Percentiles rank a stretch among this genome's conserved stretches.
These are phyloP conservation scores for Brachionus manjavacas DNA, from an alignment of 1,140 invertebrate genomes.

Conservation along the genomic window DNA sequence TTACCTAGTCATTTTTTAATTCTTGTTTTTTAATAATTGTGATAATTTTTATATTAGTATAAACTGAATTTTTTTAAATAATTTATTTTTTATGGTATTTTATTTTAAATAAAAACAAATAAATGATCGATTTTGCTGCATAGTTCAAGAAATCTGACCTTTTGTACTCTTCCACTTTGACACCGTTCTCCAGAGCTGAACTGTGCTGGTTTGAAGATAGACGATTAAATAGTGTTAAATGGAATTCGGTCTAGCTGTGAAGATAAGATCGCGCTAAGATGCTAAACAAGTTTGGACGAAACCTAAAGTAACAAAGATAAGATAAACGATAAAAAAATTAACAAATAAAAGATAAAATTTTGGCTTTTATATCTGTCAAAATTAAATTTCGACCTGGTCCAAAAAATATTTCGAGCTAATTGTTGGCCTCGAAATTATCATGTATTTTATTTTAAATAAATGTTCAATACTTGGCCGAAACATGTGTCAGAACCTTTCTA, in stretches of 20 bases:
- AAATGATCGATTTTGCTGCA: too few relatives aligned
- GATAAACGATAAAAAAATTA: neutral
- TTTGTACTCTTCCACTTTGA: neutral
- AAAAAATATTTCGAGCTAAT: neutral
- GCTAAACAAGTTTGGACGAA: neutral
- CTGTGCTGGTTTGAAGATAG: neutral
- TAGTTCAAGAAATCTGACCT: neutral
- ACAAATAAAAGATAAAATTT: neutral
- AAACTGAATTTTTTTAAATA: too few relatives aligned
- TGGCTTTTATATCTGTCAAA: neutral
- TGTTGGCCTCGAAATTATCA: neutral
- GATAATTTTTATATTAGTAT: too few relatives aligned
- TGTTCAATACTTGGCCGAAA: neutral
- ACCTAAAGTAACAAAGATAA: neutral
- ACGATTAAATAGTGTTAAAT: neutral
- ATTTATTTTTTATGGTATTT: too few relatives aligned
- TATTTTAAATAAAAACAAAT: too few relatives aligned
- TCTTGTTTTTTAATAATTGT: too few relatives aligned
- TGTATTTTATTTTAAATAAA: neutral
- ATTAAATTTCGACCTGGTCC: neutral
- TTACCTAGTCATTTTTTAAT: too few relatives aligned
- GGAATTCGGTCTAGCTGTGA: neutral
- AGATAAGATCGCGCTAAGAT: neutral
- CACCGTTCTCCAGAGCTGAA: neutral
- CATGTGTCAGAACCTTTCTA: neutral